Base-by-base conservation (phyloP, 2,888 invertebrate genomes). In the Selenia dentaria region DNA sequence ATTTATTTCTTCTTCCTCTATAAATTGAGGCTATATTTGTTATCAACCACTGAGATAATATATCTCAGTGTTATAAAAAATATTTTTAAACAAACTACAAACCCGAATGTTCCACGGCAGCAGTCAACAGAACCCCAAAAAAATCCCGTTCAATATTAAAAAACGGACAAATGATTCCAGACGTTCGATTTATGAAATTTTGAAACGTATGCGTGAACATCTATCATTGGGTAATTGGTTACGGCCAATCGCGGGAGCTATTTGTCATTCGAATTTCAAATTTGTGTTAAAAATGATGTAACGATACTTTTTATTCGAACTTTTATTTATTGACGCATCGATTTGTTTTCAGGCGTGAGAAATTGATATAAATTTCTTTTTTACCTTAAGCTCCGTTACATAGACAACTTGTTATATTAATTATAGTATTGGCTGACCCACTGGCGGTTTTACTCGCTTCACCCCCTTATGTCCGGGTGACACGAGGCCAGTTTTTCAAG, bases 171-270 rank as follows among this genome's bases (percentile, higher is more conserved):
- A 87, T 79, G 82, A 82, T 78, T 33, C 39, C 56, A 68, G 33
- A 63, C 67, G 62, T 64, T 60, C 64, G 67, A 77, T 73, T 68
- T 76, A 71, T 73, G 67, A 74, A 78, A 50, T 46, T 52, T 70
- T 65, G 63, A 62, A 54, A 54, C 52, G 46, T 40, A 59, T 57
- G 60, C 55, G 64, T 66, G 70, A 67, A 73, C 76, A 79, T 78
- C 83, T 76, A 81, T 86, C 87, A 83, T 70, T 74, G 64, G 66
- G 69, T 70, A 71, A 88, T 88, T 83, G 76, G 88, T 72, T 76
- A 75, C 81, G 78, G 74, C 70, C 76, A 74, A 80, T 81, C 77
- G 74, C 66, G 59, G 72, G 46, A 59, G 70, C 73, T 70, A 84
- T 86, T 82, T 82, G 79, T 86, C 86, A 85, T 77, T 70, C 66